Evolutionary conservation across 2,888 invertebrate genomes (phyloP), one percentile per base, ranked within the genome.

Genomic region (Eupeodes latifasciatus): DNA sequence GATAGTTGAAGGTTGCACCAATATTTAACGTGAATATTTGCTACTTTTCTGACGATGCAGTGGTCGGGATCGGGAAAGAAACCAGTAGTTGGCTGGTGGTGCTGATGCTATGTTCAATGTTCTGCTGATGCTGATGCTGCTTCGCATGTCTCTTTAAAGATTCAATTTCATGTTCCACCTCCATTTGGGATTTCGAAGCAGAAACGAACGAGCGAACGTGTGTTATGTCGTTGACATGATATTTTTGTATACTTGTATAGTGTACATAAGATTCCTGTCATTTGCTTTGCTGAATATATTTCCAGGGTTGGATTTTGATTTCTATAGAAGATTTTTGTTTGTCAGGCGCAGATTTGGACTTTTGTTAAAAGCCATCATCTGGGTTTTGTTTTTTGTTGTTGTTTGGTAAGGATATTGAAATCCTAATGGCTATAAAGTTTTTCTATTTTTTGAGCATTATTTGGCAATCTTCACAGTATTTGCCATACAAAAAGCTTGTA

Each of bases 141-240:
- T 78, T 5, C 40, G 40, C 61, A 12, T 81, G 72, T 76, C 49
- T 47, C 34, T 61, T 83, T 62, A 81, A 77, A 76, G 87, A 87
- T 84, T 84, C 76, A 80, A 77, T 80, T 80, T 76, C 64, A 80
- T 76, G 76, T 80, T 61, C 66, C 71, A 76, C 76, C 84, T 83
- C 11, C 83, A 84, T 84, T 72, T 67, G 79, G 83, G 83, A 83
- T 77, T 77, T 84, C 34, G n/a, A 51, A 76, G 55, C 44, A 12
- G 62, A 80, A 80, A 83, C 72, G 62, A 80, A 84, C 9, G 27
- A 64, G 19, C 47, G 71, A 83, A 79, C 86, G 83, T 79, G 83
- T 83, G 66, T 80, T 83, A 66, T 87, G 84, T 66, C 87, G 84
- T 87, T 83, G 84, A 87, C 87, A 87, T 81, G 80, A 74, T 84